Base-by-base conservation (phyloP, 2,888 invertebrate species). In the Nymphalis polychloros region DNA sequence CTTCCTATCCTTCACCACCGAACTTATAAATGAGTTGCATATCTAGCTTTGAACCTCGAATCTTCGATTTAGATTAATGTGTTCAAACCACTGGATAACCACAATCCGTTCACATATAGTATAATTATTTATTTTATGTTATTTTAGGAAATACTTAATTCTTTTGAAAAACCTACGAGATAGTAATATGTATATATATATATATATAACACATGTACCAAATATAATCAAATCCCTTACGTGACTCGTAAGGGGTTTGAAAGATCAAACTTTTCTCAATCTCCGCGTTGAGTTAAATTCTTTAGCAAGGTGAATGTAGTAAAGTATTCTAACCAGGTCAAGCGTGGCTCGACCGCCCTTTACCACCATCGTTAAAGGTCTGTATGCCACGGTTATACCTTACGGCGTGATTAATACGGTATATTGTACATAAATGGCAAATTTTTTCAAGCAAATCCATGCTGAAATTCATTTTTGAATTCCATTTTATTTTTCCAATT, bases 291-390 rank as follows among this genome's bases (percentile, higher is more conserved):
- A 41, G 17, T 52, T 23, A 41, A 35, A 41, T 52, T 52, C 20
- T 63, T 35, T 20, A 23, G 41, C 6, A 17, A 20, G 19, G 59
- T 19, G 27, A 27, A 41, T 20, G 63, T 63, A 63, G 41, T 41
- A 52, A 63, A 63, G 35, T 31, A 41, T n/a, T 52, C 16, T 16
- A 63, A 63, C 62, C 63, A 52, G 63, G 63, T 63, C 63, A 63
- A 63, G 52, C 62, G 50, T 27, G 27, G n/a, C 23, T 4, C 53
- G 20, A 10, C 5, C 16, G 31, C 57, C 57, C 57, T 57, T 57
- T 41, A 49, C n/a, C 49, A 49, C 19, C 55, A 13, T 35, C 31
- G 31, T 55, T 17, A 31, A 35, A 35, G 13, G 17, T 53, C 13
- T 13, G 31, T 35, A 55, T 57, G 35, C 17, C 27, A 31, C 31